These are phyloP conservation scores for Plusia festucae DNA, from an alignment of 2,888 invertebrate species.

Conservation along the genomic window DNA sequence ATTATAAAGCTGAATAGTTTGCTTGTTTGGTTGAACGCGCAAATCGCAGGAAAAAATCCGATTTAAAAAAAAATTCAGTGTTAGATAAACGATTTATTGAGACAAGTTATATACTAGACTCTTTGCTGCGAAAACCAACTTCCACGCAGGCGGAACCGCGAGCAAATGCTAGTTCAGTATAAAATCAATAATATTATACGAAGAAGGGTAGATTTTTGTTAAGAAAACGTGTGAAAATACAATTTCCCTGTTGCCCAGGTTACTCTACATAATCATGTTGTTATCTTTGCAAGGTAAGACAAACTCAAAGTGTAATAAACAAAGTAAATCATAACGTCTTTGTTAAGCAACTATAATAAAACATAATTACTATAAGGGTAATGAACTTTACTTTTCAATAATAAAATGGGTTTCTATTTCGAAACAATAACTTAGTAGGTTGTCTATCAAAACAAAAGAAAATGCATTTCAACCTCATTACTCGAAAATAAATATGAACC, in stretches of 20 bases:
- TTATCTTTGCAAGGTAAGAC: slow-evolving; percentile 5
- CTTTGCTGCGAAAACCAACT: too few species aligned
- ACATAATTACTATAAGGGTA: background rate
- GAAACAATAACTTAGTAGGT: background rate
- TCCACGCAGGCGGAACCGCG: too few species aligned
- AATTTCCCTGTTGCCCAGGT: background rate
- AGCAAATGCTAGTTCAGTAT: too few species aligned
- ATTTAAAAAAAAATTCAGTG: too few species aligned
- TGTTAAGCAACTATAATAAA: background rate
- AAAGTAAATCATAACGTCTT: slow-evolving; percentile 1
- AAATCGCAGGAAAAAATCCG: too few species aligned
- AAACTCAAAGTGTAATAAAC: background rate
- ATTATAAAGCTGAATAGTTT: too few species aligned
- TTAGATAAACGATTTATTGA: too few species aligned
- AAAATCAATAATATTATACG: too few species aligned
- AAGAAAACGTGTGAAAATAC: background rate
- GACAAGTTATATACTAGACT: too few species aligned
- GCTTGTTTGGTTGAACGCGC: too few species aligned
- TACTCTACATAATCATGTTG: background rate
- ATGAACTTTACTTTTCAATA: background rate
- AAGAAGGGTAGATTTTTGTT: too few species aligned
- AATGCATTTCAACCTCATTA: too few species aligned
- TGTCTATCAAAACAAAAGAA: background rate
- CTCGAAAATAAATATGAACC: background rate
- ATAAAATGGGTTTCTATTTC: background rate